Percentiles rank a stretch among this genome's conserved stretches.
These are phyloP conservation scores for Polydrusus pterygomalis DNA, from an alignment of 2,888 invertebrate genomes.

Conservation along the genomic window DNA sequence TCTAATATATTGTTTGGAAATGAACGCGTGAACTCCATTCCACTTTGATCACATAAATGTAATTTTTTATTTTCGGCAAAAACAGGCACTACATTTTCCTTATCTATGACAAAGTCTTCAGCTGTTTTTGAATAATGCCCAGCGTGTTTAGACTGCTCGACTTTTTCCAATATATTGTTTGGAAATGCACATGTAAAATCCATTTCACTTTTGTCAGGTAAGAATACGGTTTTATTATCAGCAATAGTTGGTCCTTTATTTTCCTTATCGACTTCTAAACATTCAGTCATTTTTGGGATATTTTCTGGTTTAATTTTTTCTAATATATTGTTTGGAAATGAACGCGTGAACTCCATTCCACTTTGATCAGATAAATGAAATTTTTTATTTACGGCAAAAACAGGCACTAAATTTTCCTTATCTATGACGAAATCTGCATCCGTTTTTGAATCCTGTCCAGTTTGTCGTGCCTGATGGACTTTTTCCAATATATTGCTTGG, in stretches of 20 bases:
- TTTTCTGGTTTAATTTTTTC: not conserved
- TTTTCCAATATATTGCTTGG: not conserved
- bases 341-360: conserved; percentile 32
- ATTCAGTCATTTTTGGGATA: too few relatives aligned
- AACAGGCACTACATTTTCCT: not conserved
- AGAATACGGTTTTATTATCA: conserved; percentile 34
- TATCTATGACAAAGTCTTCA: not conserved
- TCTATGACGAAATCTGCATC: not conserved
- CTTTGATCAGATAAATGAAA: not conserved
- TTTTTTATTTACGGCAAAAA: conserved; percentile 6
- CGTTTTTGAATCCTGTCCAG: not conserved
- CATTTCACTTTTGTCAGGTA: not conserved
- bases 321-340: not conserved
- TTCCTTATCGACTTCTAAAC: too few relatives aligned
- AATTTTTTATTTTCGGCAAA: conserved; percentile 3
- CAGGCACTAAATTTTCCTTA: not conserved
- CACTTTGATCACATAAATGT: not conserved
- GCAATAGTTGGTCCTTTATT: too few relatives aligned
- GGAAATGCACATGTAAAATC: conserved; percentile 10
- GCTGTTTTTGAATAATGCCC: not conserved
- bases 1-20: not conserved
- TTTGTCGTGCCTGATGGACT: not conserved
- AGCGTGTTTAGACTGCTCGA: not conserved
- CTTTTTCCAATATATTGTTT: conserved; percentile 3
- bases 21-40: not conserved